A percentile compares a stretch with the other conserved stretches of the same genome.
Evolutionary conservation across 2,113 vertebrate species (phyloP).

Genomic region (Tupaia tana): DNA sequence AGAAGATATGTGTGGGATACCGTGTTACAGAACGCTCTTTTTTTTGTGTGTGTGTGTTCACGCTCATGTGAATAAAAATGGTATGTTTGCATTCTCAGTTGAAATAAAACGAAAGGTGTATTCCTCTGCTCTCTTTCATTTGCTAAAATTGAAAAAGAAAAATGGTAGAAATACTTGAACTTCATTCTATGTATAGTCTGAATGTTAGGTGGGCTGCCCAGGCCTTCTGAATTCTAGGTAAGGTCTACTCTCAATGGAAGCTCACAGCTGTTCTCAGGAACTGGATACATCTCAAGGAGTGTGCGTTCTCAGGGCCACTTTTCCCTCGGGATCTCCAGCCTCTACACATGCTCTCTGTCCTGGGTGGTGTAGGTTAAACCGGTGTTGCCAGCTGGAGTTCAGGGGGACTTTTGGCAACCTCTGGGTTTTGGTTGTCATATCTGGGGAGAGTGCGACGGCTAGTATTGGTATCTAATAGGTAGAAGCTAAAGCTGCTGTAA

Average conservation of each 20-base stretch:
- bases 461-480: not conserved
- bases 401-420: not conserved
- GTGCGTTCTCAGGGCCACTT: not conserved
- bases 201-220: not conserved
- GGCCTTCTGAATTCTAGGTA: not conserved
- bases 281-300: not conserved
- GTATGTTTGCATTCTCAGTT: constrained; percentile 10
- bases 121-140: not conserved
- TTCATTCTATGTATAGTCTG: not conserved
- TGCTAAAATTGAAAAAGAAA: not conserved
- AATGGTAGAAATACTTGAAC: not conserved
- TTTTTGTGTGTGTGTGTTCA: not conserved
- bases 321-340: not conserved
- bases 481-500: not conserved
- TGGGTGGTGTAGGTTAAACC: not conserved
- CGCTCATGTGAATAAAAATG: not conserved
- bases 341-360: not conserved
- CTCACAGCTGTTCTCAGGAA: not conserved
- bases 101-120: not conserved
- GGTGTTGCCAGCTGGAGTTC: not conserved
- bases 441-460: not conserved
- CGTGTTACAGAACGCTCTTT: not conserved
- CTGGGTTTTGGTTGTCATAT: not conserved
- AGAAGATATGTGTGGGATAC: not conserved
- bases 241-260: not conserved